Evolutionary conservation across 2,797 vertebrate species (phyloP).

Genomic region (Danionella dracula): DNA sequence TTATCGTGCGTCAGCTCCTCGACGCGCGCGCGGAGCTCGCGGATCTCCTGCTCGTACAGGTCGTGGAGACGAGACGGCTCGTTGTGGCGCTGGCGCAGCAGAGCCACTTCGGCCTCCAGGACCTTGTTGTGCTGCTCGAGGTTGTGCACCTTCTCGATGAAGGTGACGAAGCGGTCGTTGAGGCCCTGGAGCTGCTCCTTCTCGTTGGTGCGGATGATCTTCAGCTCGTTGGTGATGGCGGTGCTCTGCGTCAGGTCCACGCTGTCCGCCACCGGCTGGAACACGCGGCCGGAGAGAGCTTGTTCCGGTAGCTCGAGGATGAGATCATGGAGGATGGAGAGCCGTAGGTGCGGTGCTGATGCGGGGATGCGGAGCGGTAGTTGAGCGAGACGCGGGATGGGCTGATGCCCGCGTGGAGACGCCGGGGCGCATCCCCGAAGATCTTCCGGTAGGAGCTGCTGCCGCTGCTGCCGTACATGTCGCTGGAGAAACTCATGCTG

Average conservation of each 20-base stretch:
- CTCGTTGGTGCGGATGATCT: constrained; percentile 78
- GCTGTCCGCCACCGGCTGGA: constrained; percentile 61
- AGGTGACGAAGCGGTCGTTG: constrained; percentile 77
- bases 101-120: constrained; percentile 72
- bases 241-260: constrained; percentile 73
- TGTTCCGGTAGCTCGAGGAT: constrained; percentile 62
- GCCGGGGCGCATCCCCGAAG: constrained; percentile 70
- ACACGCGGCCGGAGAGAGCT: constrained; percentile 63
- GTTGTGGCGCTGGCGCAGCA: constrained; percentile 72
- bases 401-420: constrained; percentile 58
- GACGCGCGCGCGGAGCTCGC: constrained; percentile 69
- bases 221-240: constrained; percentile 75
- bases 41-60: constrained; percentile 79
- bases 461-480: constrained; percentile 55
- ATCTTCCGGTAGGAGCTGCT: constrained; percentile 75
- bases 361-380: constrained; percentile 53
- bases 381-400: constrained; percentile 62
- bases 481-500: constrained; percentile 69
- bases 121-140: constrained; percentile 77
- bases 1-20: constrained; percentile 76
- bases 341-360: constrained; percentile 61
- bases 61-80: constrained; percentile 75
- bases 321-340: constrained; percentile 50
- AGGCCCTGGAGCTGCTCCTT: constrained; percentile 77
- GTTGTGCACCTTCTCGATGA: constrained; percentile 77